phyloP scores from a whole-genome alignment of 1,140 invertebrate species.

The Zelostemma sp. region DNA sequence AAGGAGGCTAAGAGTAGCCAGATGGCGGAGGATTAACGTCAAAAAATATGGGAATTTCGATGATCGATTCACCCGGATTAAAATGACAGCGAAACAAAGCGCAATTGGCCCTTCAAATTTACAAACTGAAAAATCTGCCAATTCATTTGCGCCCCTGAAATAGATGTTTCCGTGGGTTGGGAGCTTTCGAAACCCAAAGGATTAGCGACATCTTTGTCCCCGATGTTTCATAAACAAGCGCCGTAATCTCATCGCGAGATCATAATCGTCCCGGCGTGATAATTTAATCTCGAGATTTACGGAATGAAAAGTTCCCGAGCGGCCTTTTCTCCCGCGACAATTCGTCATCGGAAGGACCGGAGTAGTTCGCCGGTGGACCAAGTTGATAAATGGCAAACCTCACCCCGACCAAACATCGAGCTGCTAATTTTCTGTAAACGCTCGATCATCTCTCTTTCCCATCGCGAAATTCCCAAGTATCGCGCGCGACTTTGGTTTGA shows the following conservation, averaged over 20 bases:
- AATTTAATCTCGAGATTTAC: slow-evolving; percentile 66
- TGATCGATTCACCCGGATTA: no score
- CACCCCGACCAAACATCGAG: slow-evolving; percentile 49
- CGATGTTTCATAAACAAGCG: not conserved
- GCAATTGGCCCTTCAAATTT: no score
- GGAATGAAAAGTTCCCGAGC: slow-evolving; percentile 67
- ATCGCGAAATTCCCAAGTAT: slow-evolving; percentile 1
- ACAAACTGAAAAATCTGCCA: no score
- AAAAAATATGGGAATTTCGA: no score
- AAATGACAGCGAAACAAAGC: slow-evolving; percentile 19
- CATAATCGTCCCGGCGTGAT: slow-evolving; percentile 60
- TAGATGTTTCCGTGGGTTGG: no score
- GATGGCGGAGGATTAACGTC: slow-evolving; percentile 38
- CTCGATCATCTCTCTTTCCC: not conserved
- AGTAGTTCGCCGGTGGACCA: slow-evolving; percentile 30
- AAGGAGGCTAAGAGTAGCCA: slow-evolving; percentile 35
- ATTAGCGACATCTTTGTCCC: not conserved
- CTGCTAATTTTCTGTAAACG: slow-evolving; percentile 56
- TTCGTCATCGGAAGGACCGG: slow-evolving; percentile 9
- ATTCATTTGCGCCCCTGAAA: no score
- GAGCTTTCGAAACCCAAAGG: no score
- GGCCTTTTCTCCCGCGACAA: slow-evolving; percentile 22
- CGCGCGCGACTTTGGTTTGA: not conserved
- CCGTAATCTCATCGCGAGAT: slow-evolving; percentile 61
- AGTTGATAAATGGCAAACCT: slow-evolving; percentile 53